Base-by-base conservation (phyloP, 2,888 invertebrate species). In the Cacoxenus indagator region DNA sequence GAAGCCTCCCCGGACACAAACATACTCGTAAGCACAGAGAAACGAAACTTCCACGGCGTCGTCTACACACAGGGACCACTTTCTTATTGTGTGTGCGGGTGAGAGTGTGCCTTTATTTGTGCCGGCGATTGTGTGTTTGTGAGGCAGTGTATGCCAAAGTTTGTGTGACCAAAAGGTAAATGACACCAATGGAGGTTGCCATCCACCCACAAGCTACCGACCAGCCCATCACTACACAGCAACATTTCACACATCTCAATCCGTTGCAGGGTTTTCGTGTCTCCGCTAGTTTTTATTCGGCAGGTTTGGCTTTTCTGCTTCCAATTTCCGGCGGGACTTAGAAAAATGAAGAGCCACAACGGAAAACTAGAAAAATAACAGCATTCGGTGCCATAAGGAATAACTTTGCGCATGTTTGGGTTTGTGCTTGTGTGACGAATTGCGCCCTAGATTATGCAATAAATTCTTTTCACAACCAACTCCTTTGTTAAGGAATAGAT, bases 111-210 rank as follows among this genome's bases (percentile, higher is more conserved):
- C n/a, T n/a, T n/a, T n/a, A n/a, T n/a, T n/a, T n/a, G n/a, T n/a
- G n/a, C n/a, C n/a, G 45, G 22, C 66, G 31, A 51, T 17, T 48
- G 46, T 46, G 37, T 26, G 31, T 48, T 55, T 68, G 29, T 61
- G n/a, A n/a, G n/a, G n/a, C n/a, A n/a, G 37, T 64, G 64, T 66
- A 51, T 61, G 45, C 26, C 9, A 62, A 43, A 66, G 67, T 67
- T 45, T 67, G 19, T 59, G 31, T 59, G 43, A 64, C 45, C 69
- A 72, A 75, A 79, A 79, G 79, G 79, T 79, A 79, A 79, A 79
- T 79, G 79, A 79, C 79, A 79, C 81, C 79, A 81, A 79, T 79
- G 78, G 79, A 79, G 79, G 79, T 79, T 79, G 78, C 46, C 45
- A n/a, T n/a, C 31, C 46, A 27, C 54, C 27, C n/a, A n/a, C n/a